Evolutionary conservation across 1,140 invertebrate genomes (phyloP), one percentile per base, ranked within the genome.

Genomic region (Melanaphis sacchari): DNA sequence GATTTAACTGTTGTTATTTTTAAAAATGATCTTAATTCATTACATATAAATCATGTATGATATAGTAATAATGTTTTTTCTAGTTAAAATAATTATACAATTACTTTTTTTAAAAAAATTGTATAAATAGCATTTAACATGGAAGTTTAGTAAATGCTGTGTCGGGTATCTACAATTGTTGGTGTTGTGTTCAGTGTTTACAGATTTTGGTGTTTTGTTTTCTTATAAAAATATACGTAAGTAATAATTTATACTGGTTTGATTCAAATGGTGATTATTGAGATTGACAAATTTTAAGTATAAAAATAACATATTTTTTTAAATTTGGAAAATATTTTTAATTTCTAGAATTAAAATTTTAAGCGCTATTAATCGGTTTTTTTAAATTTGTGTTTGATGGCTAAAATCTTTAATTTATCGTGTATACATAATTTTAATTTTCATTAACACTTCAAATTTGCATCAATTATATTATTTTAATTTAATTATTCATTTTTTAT

Each of bases 1-100:
- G 43, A 81, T 92, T 92, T 31, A 38, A 46, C 22, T 66, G 21
- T 82, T 81, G 59, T 91, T 91, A 24, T 76, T 76, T 66, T 26
- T 40, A 46, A 87, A 46, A 43, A 22, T 52, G 26, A 43, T 85
- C 38, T 59, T 49, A 66, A 66, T 66, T 66, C 9, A n/a, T 66
- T 66, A 11, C 2, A 66, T 66, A 66, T 36, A 52, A 76, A 46
- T 81, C 31, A 92, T 82, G n/a, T 82, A 81, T 36, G 40, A 82
- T 8, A 40, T 49, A 49, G 8, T 91, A 15, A 26, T 92, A 49
- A 26, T 91, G 49, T 49, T 92, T 92, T 92, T 46, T 2, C 5
- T 92, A 49, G 49, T 46, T 36, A 81, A 81, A 92, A 49, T 93
- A 49, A 93, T 85, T 52, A 85, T 85, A 93, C 41, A 85, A 38